phyloP scores from a whole-genome alignment of 2,888 invertebrate species.

The Asteroscopus sphinx region DNA sequence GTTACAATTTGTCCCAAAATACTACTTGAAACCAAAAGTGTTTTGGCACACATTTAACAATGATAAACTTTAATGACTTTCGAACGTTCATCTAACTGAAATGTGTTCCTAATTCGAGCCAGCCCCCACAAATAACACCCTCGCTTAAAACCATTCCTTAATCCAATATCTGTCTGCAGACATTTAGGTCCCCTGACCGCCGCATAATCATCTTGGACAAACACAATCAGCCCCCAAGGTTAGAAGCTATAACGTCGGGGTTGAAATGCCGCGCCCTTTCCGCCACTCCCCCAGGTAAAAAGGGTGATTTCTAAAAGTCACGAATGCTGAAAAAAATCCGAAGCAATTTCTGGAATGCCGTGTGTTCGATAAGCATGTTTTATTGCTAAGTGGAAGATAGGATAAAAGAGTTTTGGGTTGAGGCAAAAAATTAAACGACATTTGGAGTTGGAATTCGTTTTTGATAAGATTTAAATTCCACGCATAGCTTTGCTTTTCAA shows the following conservation, averaged over 20 bases:
- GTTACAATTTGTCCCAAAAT: too few species aligned
- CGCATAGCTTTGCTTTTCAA: not conserved
- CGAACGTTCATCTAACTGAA: too few species aligned
- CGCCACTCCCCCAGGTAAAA: constrained; percentile 53
- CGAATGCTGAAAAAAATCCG: constrained; percentile 36
- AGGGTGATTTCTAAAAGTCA: constrained; percentile 58
- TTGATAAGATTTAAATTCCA: not conserved
- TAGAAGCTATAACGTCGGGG: constrained; percentile 48
- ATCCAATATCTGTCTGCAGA: constrained; percentile 25
- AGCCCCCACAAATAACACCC: not conserved
- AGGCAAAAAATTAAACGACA: not conserved
- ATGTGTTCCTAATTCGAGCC: not conserved
- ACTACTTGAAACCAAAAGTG: too few species aligned
- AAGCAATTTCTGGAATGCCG: constrained; percentile 34
- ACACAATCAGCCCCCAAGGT: constrained; percentile 40
- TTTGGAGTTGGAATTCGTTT: not conserved
- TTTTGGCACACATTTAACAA: too few species aligned
- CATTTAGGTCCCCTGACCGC: constrained; percentile 24
- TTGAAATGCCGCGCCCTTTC: constrained; percentile 68
- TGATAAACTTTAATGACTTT: too few species aligned
- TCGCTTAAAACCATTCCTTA: constrained; percentile 1
- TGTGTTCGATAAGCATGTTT: constrained; percentile 40
- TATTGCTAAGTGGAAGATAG: constrained; percentile 32
- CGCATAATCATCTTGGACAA: constrained; percentile 39
- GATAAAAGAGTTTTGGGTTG: not conserved